Evolutionary conservation across 2,113 vertebrate genomes (phyloP), one percentile per base, ranked within the genome.

Genomic region (Dicentrarchus labrax): DNA sequence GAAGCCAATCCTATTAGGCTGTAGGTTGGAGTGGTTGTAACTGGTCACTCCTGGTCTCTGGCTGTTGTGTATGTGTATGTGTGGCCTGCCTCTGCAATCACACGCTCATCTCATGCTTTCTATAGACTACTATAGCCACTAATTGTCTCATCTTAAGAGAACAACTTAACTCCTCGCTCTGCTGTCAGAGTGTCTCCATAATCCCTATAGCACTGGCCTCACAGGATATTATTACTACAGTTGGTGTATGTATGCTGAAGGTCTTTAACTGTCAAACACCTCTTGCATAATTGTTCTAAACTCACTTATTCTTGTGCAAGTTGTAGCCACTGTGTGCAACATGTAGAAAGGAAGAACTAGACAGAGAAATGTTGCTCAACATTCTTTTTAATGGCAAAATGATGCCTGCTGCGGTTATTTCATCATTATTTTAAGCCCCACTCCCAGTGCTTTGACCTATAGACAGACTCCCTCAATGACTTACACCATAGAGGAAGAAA

Each of bases 1-100:
- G 76, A 76, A 75, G 79, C 66, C 60, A 86, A 93, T 92, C 93
- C 88, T 88, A 82, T 94, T 93, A 91, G 66, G 50, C 43, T 78
- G 19, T 70, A 81, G 80, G 82, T 72, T 81, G 60, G 24, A 73
- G 77, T 47, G 57, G 65, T 56, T 85, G 51, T 65, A 76, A 82
- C 38, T 21, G 66, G 72, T 86, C 72, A 68, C 38, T 45, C 43
- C 30, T 82, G 61, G 57, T 69, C 30, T 50, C 24, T 68, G 53
- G 72, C 43, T 47, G 36, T 71, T 72, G 78, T 57, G 43, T 54
- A 22, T 59, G 66, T 71, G 76, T 79, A 53, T 61, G 61, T 76
- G 56, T 61, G 56, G 16, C 30, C 39, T 61, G 43, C n/a, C 38
- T 51, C 22, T 45, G 53, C 30, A 51, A 51, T 67, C 50, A 30